A percentile compares a stretch with the other conserved stretches of the same genome.
Evolutionary conservation across 2,797 vertebrate genomes (phyloP).

Genomic region (Coracias cyanogaster): DNA sequence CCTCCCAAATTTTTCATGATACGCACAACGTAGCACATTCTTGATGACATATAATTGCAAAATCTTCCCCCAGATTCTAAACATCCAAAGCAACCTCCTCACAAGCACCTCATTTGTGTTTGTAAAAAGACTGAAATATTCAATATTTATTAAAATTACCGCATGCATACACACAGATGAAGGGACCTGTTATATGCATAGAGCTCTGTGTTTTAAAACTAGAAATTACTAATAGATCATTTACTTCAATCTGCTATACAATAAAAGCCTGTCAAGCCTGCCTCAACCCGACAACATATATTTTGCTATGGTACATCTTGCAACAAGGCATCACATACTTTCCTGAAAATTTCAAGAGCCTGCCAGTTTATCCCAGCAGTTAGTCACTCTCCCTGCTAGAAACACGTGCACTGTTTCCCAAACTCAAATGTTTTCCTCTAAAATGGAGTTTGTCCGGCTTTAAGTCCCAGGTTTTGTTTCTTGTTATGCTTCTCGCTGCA

Average conservation of each 20-base stretch:
- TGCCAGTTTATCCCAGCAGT: neutral
- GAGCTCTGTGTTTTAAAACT: neutral
- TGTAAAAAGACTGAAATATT: neutral
- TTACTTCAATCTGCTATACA: neutral
- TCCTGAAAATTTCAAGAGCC: neutral
- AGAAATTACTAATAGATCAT: neutral
- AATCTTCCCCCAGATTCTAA: neutral
- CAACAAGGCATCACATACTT: neutral
- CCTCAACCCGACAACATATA: neutral
- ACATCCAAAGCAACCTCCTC: neutral
- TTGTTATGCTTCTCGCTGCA: neutral
- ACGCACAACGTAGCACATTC: neutral
- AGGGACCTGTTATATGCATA: neutral
- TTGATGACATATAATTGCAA: accelerated
- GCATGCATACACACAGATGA: neutral
- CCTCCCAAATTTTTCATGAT: neutral
- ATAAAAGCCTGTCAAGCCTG: neutral
- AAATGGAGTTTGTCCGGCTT: neutral
- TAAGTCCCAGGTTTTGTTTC: neutral
- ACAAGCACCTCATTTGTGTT: neutral
- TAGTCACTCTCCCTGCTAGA: neutral
- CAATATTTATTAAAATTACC: conserved; percentile 6
- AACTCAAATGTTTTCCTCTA: neutral
- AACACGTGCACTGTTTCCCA: neutral
- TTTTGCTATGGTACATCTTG: neutral